Conservation (phyloP, 2,797 vertebrate genomes). For the Hylomyscus alleni region DNA sequence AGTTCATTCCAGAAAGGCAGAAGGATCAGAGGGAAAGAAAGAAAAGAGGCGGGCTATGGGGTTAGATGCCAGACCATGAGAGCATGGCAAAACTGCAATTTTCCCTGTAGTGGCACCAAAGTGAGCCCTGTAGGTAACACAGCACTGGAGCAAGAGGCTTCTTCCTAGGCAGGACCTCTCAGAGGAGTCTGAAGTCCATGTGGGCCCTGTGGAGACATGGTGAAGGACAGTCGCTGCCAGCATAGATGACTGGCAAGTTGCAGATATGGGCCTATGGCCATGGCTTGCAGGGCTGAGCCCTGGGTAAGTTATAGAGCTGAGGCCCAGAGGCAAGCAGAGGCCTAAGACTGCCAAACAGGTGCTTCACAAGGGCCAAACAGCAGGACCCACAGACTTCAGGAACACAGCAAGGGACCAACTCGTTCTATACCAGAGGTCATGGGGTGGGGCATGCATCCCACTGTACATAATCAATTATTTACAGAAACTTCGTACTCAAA, state of each 20-base stretch:
- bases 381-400: neutral
- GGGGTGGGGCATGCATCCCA: no score
- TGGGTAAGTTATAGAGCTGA: neutral
- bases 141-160: neutral
- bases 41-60: neutral
- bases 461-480: neutral
- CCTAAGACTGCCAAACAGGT: neutral
- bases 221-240: neutral
- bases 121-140: neutral
- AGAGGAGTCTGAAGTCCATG: neutral
- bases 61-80: neutral
- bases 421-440: neutral
- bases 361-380: neutral
- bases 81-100: neutral
- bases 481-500: neutral
- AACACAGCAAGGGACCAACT: neutral
- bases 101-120: neutral
- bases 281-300: no score
- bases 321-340: neutral
- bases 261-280: rapidly evolving
- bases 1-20: neutral
- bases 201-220: neutral
- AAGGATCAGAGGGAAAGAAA: neutral
- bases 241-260: neutral
- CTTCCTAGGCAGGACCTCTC: neutral